These are phyloP conservation scores for Eupithecia pulchellata DNA, from an alignment of 2,888 invertebrate genomes.

Conservation along the genomic window DNA sequence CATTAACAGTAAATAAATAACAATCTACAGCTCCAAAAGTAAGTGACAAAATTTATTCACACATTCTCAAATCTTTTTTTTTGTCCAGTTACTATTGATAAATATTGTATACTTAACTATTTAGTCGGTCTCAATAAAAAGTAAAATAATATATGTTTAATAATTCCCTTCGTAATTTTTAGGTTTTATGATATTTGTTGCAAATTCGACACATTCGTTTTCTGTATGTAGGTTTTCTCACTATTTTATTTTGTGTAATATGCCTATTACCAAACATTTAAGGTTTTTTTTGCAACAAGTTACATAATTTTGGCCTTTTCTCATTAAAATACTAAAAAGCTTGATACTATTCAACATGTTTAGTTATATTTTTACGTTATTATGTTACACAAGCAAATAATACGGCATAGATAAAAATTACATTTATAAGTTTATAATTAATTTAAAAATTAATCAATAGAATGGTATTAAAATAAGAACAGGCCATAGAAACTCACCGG, in stretches of 20 bases:
- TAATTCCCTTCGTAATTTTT: not conserved
- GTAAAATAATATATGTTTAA: not conserved
- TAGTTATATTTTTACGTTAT: not conserved
- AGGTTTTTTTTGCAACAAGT: not conserved
- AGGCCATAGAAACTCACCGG: slow-evolving; percentile 68
- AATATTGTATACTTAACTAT: slow-evolving; percentile 14
- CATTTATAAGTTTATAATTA: not conserved
- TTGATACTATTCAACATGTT: not conserved
- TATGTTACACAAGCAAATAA: slow-evolving; percentile 14
- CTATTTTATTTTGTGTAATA: not conserved
- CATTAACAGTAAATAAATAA: slow-evolving; percentile 7
- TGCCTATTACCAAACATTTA: not conserved
- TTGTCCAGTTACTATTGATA: not conserved
- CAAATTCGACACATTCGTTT: slow-evolving; percentile 1
- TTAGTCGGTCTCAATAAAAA: slow-evolving; percentile 8
- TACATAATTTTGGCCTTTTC: slow-evolving; percentile 15
- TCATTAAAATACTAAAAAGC: slow-evolving; percentile 26
- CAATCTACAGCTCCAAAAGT: not conserved
- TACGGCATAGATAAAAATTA: not conserved
- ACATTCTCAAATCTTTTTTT: not conserved
- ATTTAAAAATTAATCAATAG: too few species aligned
- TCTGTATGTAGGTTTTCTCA: too few species aligned
- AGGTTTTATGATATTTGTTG: slow-evolving; percentile 14
- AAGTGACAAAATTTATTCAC: not conserved
- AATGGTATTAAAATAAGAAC: slow-evolving; percentile 41